A percentile compares a stretch with the other conserved stretches of the same genome.
These are phyloP conservation scores for Remorina albescens DNA, from an alignment of 2,797 vertebrate genomes.

Conservation along the genomic window DNA sequence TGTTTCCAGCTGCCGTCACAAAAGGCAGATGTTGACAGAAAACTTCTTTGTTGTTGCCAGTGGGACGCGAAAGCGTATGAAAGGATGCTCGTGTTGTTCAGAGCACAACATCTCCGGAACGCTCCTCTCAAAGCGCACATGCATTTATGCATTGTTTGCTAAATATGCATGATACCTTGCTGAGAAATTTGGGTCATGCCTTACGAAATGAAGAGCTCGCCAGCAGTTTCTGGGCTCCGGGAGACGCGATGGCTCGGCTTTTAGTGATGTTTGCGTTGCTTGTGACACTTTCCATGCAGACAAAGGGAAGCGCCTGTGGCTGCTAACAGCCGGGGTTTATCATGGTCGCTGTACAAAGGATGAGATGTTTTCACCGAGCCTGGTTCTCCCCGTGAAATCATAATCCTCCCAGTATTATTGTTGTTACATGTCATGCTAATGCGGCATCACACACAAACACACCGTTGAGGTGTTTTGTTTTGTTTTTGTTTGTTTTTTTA, in stretches of 20 bases:
- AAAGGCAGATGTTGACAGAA: slow-evolving; percentile 6
- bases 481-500: neutral
- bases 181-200: neutral
- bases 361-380: slow-evolving; percentile 35
- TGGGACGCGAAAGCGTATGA: neutral
- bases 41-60: slow-evolving; percentile 20
- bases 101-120: no score
- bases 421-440: slow-evolving; percentile 6
- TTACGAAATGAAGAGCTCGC: neutral
- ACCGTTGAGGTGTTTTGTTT: neutral
- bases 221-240: neutral
- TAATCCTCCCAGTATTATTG: slow-evolving; percentile 14
- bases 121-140: neutral
- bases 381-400: slow-evolving; percentile 15
- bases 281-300: slow-evolving; percentile 66
- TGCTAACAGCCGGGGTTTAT: slow-evolving; percentile 23
- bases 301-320: slow-evolving; percentile 63
- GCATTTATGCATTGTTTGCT: slow-evolving; percentile 2
- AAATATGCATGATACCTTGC: neutral
- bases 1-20: neutral
- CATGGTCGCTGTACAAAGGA: slow-evolving; percentile 39
- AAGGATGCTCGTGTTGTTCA: neutral
- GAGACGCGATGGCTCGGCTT: slow-evolving; percentile 2
- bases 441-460: neutral
- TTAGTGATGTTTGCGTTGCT: slow-evolving; percentile 36